These are phyloP conservation scores for Sweltsa coloradensis DNA, from an alignment of 1,140 invertebrate species.

Conservation along the genomic window DNA sequence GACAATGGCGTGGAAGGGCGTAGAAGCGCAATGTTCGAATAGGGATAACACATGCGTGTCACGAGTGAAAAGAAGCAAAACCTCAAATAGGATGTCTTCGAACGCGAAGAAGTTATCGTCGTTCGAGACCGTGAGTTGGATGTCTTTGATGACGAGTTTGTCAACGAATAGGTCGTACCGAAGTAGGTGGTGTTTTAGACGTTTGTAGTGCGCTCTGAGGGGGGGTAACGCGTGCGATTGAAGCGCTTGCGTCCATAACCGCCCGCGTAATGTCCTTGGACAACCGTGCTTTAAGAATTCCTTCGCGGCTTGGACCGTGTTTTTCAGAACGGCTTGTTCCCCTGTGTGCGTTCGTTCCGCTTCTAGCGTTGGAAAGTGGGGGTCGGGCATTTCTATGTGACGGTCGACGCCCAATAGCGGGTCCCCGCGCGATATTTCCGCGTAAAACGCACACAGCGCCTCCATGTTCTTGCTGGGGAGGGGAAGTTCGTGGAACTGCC, in stretches of 20 bases:
- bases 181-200: constrained; percentile 68
- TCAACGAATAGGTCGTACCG: constrained; percentile 88
- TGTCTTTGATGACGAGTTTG: constrained; percentile 90
- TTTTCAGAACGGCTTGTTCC: constrained; percentile 42
- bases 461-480: too few relatives aligned
- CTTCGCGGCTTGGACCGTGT: constrained; percentile 60
- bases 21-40: constrained; percentile 44
- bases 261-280: constrained; percentile 59
- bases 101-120: constrained; percentile 98
- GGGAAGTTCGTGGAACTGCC: too few relatives aligned
- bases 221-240: constrained; percentile 55
- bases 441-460: too few relatives aligned
- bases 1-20: constrained; percentile 43
- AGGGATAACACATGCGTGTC: constrained; percentile 65
- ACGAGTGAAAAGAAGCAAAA: constrained; percentile 87
- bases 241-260: constrained; percentile 70
- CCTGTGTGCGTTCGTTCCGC: constrained; percentile 50
- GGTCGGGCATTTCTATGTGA: constrained; percentile 35
- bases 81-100: constrained; percentile 75
- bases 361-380: constrained; percentile 44
- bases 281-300: constrained; percentile 80
- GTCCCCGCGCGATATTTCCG: too few relatives aligned
- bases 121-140: constrained; percentile 89
- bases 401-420: too few relatives aligned
- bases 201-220: constrained; percentile 64